Evolutionary conservation across 2,797 vertebrate species (phyloP).

Genomic region (Heteromormyrus szaboi): DNA sequence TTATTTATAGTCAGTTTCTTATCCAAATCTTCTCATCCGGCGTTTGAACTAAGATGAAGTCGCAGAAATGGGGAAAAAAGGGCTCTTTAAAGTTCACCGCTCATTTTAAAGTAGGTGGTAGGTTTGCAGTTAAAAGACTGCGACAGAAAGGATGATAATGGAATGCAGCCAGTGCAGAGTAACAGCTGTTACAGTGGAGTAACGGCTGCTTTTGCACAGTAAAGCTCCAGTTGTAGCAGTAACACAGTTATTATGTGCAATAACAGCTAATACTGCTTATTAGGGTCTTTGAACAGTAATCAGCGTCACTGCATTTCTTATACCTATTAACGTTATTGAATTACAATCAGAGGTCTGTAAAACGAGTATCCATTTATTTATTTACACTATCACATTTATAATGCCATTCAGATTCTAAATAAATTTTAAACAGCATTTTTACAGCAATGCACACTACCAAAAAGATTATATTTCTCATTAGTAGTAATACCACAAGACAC

Average conservation of each 20-base stretch:
- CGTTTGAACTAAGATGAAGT: slow-evolving; percentile 53
- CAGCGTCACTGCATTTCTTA: background rate
- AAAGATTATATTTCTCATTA: slow-evolving; percentile 5
- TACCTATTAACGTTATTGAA: background rate
- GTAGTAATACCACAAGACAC: background rate
- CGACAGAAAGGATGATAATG: background rate
- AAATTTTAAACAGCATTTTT: background rate
- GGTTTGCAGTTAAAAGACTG: background rate
- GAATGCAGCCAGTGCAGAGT: background rate
- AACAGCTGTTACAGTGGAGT: background rate
- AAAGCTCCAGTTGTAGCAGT: background rate
- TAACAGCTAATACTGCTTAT: background rate
- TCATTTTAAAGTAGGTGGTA: background rate
- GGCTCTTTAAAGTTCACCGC: background rate
- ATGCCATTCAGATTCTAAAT: background rate
- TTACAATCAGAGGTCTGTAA: background rate
- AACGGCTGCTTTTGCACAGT: background rate
- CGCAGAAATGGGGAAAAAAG: slow-evolving; percentile 14
- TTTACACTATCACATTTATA: background rate
- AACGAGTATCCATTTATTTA: background rate
- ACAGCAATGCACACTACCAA: background rate
- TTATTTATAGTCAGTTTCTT: slow-evolving; percentile 53
- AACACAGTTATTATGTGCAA: background rate
- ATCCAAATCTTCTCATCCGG: slow-evolving; percentile 33
- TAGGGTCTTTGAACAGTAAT: background rate